These are phyloP conservation scores for Phoeniculus purpureus DNA, from an alignment of 2,797 vertebrate genomes.

Conservation along the genomic window DNA sequence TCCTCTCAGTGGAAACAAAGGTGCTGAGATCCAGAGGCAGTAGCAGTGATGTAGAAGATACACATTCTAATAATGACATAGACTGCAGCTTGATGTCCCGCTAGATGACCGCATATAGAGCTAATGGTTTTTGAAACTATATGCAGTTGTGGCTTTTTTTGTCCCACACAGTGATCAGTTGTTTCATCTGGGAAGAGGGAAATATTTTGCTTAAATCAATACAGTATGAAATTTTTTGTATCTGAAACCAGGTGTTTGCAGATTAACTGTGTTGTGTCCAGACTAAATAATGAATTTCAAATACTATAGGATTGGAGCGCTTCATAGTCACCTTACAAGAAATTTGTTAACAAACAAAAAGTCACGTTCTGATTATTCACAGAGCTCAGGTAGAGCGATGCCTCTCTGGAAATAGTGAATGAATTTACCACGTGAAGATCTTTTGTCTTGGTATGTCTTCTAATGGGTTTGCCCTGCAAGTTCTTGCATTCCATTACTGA, in stretches of 20 bases:
- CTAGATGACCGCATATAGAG: neutral
- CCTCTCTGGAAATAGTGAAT: neutral
- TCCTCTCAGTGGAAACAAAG: neutral
- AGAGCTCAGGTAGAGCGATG: neutral
- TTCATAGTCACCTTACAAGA: neutral
- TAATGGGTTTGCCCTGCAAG: conserved; percentile 14
- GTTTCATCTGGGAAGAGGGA: neutral
- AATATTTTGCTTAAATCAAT: neutral
- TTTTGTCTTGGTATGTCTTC: conserved; percentile 16
- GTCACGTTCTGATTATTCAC: neutral
- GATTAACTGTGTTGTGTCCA: neutral
- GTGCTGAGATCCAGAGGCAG: neutral
- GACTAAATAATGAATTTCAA: neutral
- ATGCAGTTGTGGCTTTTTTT: neutral
- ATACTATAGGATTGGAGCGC: neutral
- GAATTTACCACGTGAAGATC: neutral
- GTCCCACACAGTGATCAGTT: neutral
- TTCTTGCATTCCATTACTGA: neutral
- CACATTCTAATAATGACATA: neutral
- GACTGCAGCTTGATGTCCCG: neutral
- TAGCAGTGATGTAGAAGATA: neutral
- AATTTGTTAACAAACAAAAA: neutral
- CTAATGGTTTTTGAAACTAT: neutral
- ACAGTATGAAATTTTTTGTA: fast-evolving
- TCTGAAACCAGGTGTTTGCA: neutral